Base-by-base conservation (phyloP, 1,140 invertebrate species). In the Cyclargus thomasi region DNA sequence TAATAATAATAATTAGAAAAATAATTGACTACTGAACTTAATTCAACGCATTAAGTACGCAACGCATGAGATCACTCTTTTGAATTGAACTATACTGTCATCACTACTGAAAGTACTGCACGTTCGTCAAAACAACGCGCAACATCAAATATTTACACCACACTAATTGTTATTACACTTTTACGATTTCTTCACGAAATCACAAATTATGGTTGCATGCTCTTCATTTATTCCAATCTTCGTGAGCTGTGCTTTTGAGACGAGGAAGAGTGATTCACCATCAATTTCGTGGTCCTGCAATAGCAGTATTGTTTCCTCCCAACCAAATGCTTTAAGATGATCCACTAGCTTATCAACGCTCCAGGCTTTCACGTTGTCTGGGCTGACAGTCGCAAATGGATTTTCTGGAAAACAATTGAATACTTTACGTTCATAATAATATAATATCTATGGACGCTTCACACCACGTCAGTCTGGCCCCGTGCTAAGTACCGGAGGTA, bases 231-330 rank as follows among this genome's bases (percentile, higher is more conserved):
- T 76, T 6, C 87, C 87, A 14, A 90, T 90, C 0, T 70, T 75
- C 0, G 81, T 14, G 2, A 90, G 67, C 70, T 88, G 85, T 1
- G 72, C 63, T 62, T 84, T 88, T 0, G 83, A 82, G 0, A 88
- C 87, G 0, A 90, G 62, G 29, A 81, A 79, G 7, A 90, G 35
- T 3, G 85, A 86, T 64, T 90, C 87, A 0, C 87, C 87, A 22
- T 90, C 87, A 1, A 90, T 84, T 65, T 90, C 87, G 47, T 90
- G 84, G 62, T 90, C 87, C 65, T 74, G 75, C 16, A 90, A 73
- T 8, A 80, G 67, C 57, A 80, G 71, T 5, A 80, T 76, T 6
- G 85, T 85, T 53, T 87, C 81, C 0, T 66, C 65, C 87, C 87
- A 90, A 1, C 77, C 68, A 64, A 64, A 79, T 35, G 83, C 79